Percentiles rank a stretch among this genome's conserved stretches.
Conservation (phyloP, 2,888 invertebrate genomes). For the Troglohyphantes excavatus region DNA sequence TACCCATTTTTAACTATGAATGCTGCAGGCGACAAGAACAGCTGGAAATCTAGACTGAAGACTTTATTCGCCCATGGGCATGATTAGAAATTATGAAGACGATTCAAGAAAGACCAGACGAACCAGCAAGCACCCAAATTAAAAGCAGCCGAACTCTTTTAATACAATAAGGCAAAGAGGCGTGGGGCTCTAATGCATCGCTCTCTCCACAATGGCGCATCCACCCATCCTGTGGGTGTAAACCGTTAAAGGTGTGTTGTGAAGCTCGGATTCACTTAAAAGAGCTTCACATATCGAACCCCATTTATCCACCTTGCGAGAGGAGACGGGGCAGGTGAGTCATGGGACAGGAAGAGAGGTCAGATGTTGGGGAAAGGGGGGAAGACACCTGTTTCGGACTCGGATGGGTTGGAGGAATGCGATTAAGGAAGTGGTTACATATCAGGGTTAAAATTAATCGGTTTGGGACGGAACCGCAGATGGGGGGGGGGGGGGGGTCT, state of each 20-base stretch:
- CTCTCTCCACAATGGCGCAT: background rate
- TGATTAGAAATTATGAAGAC: too few relatives aligned
- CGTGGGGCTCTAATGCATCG: background rate
- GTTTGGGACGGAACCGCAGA: background rate
- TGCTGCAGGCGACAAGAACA: too few relatives aligned
- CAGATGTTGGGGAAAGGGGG: background rate
- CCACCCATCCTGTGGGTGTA: constrained; percentile 62
- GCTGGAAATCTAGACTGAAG: too few relatives aligned
- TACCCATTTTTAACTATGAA: too few relatives aligned
- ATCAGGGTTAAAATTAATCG: background rate
- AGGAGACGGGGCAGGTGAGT: background rate
- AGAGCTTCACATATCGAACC: too few relatives aligned
- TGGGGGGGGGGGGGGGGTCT: too few relatives aligned
- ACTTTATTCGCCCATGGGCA: too few relatives aligned
- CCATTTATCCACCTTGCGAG: background rate
- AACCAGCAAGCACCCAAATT: too few relatives aligned
- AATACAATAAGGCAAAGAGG: background rate
- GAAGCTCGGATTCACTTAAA: background rate
- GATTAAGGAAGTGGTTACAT: background rate
- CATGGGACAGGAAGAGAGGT: background rate
- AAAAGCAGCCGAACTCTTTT: too few relatives aligned
- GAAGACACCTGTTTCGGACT: background rate
- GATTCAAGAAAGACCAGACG: too few relatives aligned
- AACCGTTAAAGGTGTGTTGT: constrained; percentile 2
- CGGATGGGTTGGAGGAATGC: background rate